A percentile compares a stretch with the other conserved stretches of the same genome.
Evolutionary conservation across 2,888 invertebrate species (phyloP).

Genomic region (Philhelius pedissequus): DNA sequence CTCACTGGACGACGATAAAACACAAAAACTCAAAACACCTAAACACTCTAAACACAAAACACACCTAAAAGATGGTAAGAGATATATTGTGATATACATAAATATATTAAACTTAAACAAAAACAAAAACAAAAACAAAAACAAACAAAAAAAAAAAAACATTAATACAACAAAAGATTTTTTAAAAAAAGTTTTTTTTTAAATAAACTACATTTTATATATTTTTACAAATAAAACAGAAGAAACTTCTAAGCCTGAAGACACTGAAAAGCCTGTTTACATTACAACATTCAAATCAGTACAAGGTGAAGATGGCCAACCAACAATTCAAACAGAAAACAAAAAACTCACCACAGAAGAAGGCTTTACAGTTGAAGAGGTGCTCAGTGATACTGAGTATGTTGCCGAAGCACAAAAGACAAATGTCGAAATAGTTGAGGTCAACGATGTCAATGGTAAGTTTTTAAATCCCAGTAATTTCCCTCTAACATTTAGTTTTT

Average conservation of each 20-base stretch:
- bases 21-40: constrained; percentile 73
- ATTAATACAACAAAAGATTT: too few species aligned
- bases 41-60: constrained; percentile 73
- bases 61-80: constrained; percentile 75
- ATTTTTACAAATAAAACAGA: constrained; percentile 68
- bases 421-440: constrained; percentile 77
- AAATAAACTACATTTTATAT: constrained; percentile 47
- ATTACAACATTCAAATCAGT: constrained; percentile 78
- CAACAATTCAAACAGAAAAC: constrained; percentile 76
- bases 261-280: constrained; percentile 77
- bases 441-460: constrained; percentile 77
- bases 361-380: constrained; percentile 77
- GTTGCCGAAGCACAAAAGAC: constrained; percentile 71
- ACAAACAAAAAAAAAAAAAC: too few species aligned
- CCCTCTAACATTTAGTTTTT: not conserved
- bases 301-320: constrained; percentile 77
- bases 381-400: constrained; percentile 77
- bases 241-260: constrained; percentile 73
- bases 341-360: constrained; percentile 77
- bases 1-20: constrained; percentile 75
- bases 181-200: too few species aligned
- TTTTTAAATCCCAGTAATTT: constrained; percentile 40
- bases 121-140: not conserved
- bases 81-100: constrained; percentile 6
- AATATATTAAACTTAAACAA: constrained; percentile 7